Evolutionary conservation across 2,888 invertebrate species (phyloP).

Genomic region (Neoascia interrupta): DNA sequence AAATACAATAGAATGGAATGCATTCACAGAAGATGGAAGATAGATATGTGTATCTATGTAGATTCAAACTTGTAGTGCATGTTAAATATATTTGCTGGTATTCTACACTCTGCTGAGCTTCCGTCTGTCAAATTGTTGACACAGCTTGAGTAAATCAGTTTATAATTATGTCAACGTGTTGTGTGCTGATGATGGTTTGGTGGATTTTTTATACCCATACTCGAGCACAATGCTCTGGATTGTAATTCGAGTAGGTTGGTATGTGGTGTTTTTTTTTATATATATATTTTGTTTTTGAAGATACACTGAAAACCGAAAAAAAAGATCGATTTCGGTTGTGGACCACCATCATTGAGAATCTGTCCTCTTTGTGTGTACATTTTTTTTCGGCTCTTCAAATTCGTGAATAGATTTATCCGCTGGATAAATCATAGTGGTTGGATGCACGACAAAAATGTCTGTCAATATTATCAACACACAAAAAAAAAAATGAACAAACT

Average conservation of each 20-base stretch:
- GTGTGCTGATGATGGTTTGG: constrained; percentile 14
- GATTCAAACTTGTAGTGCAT: neutral
- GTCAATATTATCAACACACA: constrained; percentile 42
- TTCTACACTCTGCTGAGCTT: constrained; percentile 1
- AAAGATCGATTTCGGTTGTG: constrained; percentile 43
- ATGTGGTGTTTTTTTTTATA: constrained; percentile 10
- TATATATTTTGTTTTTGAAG: no score
- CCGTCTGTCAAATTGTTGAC: constrained; percentile 51
- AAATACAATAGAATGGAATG: constrained; percentile 53
- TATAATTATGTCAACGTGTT: constrained; percentile 58
- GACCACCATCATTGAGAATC: constrained; percentile 46
- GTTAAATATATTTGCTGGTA: neutral
- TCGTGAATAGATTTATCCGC: constrained; percentile 41
- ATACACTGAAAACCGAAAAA: constrained; percentile 11
- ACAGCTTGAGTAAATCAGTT: constrained; percentile 59
- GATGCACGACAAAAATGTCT: constrained; percentile 58
- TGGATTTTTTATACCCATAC: constrained; percentile 23
- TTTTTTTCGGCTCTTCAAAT: constrained; percentile 17
- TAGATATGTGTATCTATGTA: constrained; percentile 4
- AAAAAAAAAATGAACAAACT: constrained; percentile 11
- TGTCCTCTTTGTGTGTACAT: constrained; percentile 17
- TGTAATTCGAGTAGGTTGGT: constrained; percentile 58
- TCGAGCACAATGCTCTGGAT: neutral
- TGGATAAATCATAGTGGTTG: constrained; percentile 30
- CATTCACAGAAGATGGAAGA: constrained; percentile 31